Evolutionary conservation across 2,113 vertebrate species (phyloP), one percentile per base, ranked within the genome.

Genomic region (Mesoclemmys tuberculata): DNA sequence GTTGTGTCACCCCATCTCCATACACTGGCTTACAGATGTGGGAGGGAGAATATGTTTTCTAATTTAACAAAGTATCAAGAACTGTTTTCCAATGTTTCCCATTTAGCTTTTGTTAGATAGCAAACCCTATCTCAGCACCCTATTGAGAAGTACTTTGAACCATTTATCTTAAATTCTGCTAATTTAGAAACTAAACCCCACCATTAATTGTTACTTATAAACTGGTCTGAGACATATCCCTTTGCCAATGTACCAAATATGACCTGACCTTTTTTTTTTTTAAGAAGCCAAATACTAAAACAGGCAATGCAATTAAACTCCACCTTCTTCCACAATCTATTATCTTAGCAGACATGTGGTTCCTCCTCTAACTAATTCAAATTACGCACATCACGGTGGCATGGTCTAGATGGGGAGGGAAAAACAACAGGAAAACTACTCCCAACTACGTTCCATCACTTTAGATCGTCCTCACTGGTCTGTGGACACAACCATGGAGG

Each of bases 361-460:
- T 29, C 27, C 29, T 58, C 29, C 56, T 58, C 56, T 35, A 64
- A 64, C 18, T 0, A 61, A 18, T 51, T 64, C 56, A 92, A 27
- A 51, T 31, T 10, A 38, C 71, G 49, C 22, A 38, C 26, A 46
- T 46, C 41, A 46, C 6, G 27, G 74, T 26, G 74, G 27, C 24
- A 27, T 46, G 26, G 24, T 14, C 24, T 46, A 46, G 26, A 24
- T 75, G 24, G 11, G 58, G 26, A 85, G 21, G 64, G 64, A 71
- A 22, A n/a, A 71, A 4, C 64, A 38, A 18, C 10, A 22, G 64
- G 55, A 56, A 83, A 87, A 56, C 1, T 0, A 29, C 0, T 80
- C 9, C 4, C 35, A 38, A 31, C 79, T 48, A 88, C 78, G 22
- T 74, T 41, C 86, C 44, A 56, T 27, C 0, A 1, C 81, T 54